Percentiles rank a stretch among this genome's conserved stretches.
Conservation (phyloP, 2,113 vertebrate species). For the Gobiocypris rarus region DNA sequence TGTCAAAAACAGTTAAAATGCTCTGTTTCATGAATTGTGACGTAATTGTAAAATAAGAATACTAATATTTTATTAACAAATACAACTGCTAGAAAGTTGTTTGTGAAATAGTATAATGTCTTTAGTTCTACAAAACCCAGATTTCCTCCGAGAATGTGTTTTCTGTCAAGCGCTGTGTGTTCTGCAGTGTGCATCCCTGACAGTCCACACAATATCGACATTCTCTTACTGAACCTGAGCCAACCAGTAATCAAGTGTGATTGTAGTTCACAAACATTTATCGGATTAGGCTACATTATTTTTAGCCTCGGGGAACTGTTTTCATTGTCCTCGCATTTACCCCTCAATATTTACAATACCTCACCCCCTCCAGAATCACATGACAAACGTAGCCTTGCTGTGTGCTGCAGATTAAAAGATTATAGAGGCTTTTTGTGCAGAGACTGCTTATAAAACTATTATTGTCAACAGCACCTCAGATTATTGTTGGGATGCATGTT, state of each 20-base stretch:
- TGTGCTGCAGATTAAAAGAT: conserved; percentile 77
- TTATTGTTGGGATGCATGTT: conserved; percentile 48
- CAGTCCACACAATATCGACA: conserved; percentile 57
- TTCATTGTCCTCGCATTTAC: conserved; percentile 60
- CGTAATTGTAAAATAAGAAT: background rate
- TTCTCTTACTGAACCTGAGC: conserved; percentile 65
- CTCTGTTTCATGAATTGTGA: background rate
- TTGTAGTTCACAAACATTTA: conserved; percentile 68
- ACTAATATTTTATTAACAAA: background rate
- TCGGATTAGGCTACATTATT: conserved; percentile 71
- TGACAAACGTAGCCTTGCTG: conserved; percentile 59
- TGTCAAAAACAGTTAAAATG: background rate
- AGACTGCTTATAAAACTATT: conserved; percentile 58
- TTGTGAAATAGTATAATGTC: background rate
- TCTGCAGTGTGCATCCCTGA: conserved; percentile 43
- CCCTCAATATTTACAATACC: conserved; percentile 54
- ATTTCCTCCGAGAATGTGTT: background rate
- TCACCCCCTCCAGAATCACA: conserved; percentile 68
- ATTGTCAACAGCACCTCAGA: conserved; percentile 61
- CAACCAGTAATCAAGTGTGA: conserved; percentile 67
- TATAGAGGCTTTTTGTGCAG: conserved; percentile 70
- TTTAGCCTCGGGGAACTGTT: conserved; percentile 68
- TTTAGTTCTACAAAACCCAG: background rate
- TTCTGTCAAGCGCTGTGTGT: background rate
- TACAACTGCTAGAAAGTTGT: background rate